Base-by-base conservation (phyloP, 2,888 invertebrate genomes). In the Troides oblongomaculatus region DNA sequence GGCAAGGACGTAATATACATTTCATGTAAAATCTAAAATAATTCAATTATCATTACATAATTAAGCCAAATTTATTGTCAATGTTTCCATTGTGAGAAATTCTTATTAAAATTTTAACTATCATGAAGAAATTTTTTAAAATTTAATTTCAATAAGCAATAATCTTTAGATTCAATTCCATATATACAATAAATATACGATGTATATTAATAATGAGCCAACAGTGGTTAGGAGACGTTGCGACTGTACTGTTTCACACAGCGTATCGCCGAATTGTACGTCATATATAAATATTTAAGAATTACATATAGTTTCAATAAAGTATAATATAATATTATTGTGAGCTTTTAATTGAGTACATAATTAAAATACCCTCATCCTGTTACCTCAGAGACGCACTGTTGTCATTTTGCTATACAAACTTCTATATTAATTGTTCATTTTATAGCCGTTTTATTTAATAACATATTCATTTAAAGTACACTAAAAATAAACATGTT, bases 1-100 rank as follows among this genome's bases (percentile, higher is more conserved):
- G 74, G 77, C 77, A 79, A 79, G 78, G 78, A 75, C 74, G 74
- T 76, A 73, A 53, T 72, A 67, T 72, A 73, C 61, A 60, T 69
- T 71, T 64, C 71, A 75, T 69, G 74, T 74, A 74, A 69, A 72
- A 76, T 72, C 74, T 73, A 72, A 74, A 72, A 73, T 71, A 68
- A 73, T 66, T 70, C 58, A 59, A 68, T 70, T 69, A 73, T 72
- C 68, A 71, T 69, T 69, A 65, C 50, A 66, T 66, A 68, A 64
- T 61, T 71, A 71, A 68, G 63, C 71, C 70, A 71, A 74, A 72
- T 67, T 84, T 84, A 85, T 84, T 85, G 84, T 87, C 84, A 80
- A 77, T 73, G 74, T 80, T 84, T 79, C 75, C 74, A 79, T 74
- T 76, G 70, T 76, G 72, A 71, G 74, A 70, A 69, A 72, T 70